Percentiles rank a stretch among this genome's conserved stretches.
phyloP scores from a whole-genome alignment of 2,113 vertebrate genomes.

The Erythrocercus mccallii region DNA sequence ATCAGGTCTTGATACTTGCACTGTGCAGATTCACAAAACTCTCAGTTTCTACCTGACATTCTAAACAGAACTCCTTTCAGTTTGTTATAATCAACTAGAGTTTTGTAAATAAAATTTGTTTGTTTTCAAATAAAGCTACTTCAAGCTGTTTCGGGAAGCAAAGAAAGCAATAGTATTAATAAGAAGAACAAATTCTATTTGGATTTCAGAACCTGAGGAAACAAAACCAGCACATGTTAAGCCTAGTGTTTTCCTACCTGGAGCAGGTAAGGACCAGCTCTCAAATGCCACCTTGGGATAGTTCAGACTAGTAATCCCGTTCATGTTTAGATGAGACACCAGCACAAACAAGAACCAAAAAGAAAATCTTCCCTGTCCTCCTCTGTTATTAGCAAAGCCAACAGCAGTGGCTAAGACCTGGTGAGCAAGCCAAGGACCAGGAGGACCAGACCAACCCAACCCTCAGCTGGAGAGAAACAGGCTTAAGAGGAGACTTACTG shows the following conservation, averaged over 20 bases:
- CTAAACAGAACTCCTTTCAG: constrained; percentile 40
- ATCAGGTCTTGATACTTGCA: not conserved
- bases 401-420: not conserved
- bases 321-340: constrained; percentile 67
- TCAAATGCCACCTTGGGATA: constrained; percentile 74
- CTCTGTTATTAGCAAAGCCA: constrained; percentile 32
- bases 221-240: constrained; percentile 44
- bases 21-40: not conserved
- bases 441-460: constrained; percentile 48
- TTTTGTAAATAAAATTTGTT: constrained; percentile 37
- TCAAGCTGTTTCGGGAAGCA: not conserved
- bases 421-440: constrained; percentile 2
- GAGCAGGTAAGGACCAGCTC: constrained; percentile 75
- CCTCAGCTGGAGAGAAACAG: constrained; percentile 23
- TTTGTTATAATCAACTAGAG: not conserved
- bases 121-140: constrained; percentile 35
- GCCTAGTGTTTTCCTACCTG: constrained; percentile 74
- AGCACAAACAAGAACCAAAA: constrained; percentile 30
- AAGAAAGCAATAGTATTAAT: not conserved
- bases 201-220: constrained; percentile 37
- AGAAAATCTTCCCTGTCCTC: not conserved
- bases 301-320: constrained; percentile 70
- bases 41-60: not conserved
- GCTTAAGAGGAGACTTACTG: constrained; percentile 81
- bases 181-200: not conserved